A percentile compares a stretch with the other conserved stretches of the same genome.
Conservation (phyloP, 2,113 vertebrate species). For the Megaleporinus macrocephalus region DNA sequence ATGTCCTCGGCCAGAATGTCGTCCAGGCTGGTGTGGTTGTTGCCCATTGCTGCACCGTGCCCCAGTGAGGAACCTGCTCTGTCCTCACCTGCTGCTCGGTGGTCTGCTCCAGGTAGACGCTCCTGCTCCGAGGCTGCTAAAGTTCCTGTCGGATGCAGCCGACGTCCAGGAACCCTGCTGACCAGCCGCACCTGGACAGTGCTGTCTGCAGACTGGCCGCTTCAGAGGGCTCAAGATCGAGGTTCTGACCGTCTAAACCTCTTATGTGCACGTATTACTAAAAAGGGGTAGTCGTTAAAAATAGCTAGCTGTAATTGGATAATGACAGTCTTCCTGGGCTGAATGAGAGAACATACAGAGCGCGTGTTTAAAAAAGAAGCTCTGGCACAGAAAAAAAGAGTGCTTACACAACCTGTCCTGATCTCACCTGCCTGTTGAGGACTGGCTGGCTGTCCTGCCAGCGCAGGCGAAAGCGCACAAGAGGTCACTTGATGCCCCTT, state of each 20-base stretch:
- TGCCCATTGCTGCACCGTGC: constrained; percentile 40
- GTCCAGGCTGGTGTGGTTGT: constrained; percentile 62
- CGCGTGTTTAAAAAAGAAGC: constrained; percentile 15
- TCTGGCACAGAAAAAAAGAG: constrained; percentile 15
- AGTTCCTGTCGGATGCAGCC: background rate
- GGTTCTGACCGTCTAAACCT: constrained; percentile 35
- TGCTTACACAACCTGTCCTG: constrained; percentile 27
- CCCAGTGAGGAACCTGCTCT: background rate
- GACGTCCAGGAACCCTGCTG: background rate
- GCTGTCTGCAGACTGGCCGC: background rate
- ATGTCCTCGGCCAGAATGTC: constrained; percentile 77
- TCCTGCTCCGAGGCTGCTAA: background rate
- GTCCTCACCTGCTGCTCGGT: background rate
- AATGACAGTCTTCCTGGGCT: constrained; percentile 12
- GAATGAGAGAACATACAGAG: background rate
- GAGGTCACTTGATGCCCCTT: background rate
- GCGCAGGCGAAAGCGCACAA: background rate
- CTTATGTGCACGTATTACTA: constrained; percentile 21
- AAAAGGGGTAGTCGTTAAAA: constrained; percentile 38
- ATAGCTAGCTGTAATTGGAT: constrained; percentile 52
- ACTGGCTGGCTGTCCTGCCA: background rate
- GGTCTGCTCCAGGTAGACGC: background rate
- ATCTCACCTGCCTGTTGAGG: background rate
- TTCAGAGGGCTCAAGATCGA: background rate
- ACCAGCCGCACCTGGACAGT: background rate